phyloP scores from a whole-genome alignment of 2,888 invertebrate species.

The Phlogophora meticulosa region DNA sequence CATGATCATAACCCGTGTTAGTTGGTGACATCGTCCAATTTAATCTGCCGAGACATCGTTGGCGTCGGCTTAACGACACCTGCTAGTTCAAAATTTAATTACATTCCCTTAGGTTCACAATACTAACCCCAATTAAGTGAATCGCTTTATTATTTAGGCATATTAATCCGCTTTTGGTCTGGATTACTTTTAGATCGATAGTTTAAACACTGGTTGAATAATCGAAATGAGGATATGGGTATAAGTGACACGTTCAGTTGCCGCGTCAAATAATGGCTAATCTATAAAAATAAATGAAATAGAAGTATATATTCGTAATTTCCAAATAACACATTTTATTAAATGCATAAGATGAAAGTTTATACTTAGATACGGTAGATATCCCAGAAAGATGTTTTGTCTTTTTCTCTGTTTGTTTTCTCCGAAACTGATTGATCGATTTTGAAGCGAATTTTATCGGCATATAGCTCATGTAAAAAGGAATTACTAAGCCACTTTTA shows the following conservation, averaged over 20 bases:
- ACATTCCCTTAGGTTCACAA: conserved; percentile 42
- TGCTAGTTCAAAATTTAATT: conserved; percentile 62
- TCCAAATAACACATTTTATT: too few species aligned
- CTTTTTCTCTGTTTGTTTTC: too few species aligned
- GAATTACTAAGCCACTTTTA: too few species aligned
- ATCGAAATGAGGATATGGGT: not conserved
- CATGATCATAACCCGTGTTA: conserved; percentile 19
- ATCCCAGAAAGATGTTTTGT: too few species aligned
- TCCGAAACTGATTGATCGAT: too few species aligned
- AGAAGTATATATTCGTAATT: too few species aligned
- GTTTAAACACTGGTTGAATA: not conserved
- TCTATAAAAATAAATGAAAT: not conserved
- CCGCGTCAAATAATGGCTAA: not conserved
- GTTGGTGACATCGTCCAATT: conserved; percentile 42
- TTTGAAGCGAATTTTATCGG: too few species aligned
- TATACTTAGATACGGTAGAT: too few species aligned
- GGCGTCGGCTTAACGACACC: conserved; percentile 53
- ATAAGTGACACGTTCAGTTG: not conserved
- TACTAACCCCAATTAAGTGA: conserved; percentile 42
- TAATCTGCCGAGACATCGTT: conserved; percentile 60
- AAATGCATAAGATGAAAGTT: too few species aligned
- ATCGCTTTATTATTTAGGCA: conserved; percentile 39
- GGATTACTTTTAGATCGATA: conserved; percentile 17
- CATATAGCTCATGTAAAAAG: too few species aligned
- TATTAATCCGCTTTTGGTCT: conserved; percentile 10